Conservation (phyloP, 2,888 invertebrate genomes). For the Eubasilissa splendida region DNA sequence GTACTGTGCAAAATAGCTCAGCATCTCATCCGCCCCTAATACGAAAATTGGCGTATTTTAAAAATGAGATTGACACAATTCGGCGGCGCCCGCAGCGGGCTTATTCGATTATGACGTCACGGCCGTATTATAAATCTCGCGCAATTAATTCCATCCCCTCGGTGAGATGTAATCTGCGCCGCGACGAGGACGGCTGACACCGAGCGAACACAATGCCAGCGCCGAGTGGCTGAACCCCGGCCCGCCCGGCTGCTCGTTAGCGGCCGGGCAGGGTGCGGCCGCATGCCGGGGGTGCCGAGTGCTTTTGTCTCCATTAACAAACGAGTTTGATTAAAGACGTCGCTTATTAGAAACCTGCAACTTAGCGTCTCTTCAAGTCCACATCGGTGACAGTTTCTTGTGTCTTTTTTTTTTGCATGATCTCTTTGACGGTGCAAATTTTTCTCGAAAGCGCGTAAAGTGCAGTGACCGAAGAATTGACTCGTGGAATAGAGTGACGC, state of each 20-base stretch:
- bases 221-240: background rate
- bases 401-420: too few species aligned
- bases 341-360: too few species aligned
- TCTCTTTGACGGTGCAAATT: too few species aligned
- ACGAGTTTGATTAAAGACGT: too few species aligned
- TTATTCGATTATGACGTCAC: slow-evolving; percentile 9
- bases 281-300: background rate
- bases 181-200: slow-evolving; percentile 33
- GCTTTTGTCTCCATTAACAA: slow-evolving; percentile 5
- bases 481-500: too few species aligned
- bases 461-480: too few species aligned
- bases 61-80: background rate
- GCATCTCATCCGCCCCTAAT: too few species aligned
- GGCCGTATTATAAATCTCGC: slow-evolving; percentile 45
- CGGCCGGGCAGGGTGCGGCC: slow-evolving; percentile 3
- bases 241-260: slow-evolving; percentile 1
- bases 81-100: background rate
- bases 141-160: slow-evolving; percentile 54
- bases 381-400: too few species aligned
- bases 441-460: too few species aligned
- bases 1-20: too few species aligned
- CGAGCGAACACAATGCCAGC: slow-evolving; percentile 41
- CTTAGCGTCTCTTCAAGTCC: too few species aligned
- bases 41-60: background rate
- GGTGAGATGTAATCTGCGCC: slow-evolving; percentile 45